A percentile compares a stretch with the other conserved stretches of the same genome.
phyloP scores from a whole-genome alignment of 2,888 invertebrate genomes.

The Apoderus coryli region DNA sequence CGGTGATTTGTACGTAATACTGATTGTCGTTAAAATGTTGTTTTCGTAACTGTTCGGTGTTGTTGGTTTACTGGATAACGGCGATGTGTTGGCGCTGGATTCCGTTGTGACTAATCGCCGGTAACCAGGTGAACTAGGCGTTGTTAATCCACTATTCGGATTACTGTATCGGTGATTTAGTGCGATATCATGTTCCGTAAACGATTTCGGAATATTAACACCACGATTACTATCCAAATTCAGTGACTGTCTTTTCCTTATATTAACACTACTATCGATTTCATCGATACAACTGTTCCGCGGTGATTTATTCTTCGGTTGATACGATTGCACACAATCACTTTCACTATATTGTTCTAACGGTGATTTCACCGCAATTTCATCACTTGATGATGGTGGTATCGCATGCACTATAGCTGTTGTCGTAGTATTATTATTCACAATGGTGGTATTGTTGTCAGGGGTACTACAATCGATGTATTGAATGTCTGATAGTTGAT shows the following conservation, averaged over 20 bases:
- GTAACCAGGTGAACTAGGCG: conserved; percentile 29
- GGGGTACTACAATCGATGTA: conserved; percentile 71
- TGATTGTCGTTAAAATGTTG: conserved; percentile 54
- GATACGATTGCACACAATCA: conserved; percentile 23
- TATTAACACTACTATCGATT: too few relatives aligned
- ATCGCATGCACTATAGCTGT: conserved; percentile 28
- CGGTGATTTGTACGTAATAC: conserved; percentile 56
- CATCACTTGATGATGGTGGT: conserved; percentile 15
- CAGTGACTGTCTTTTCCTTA: conserved; percentile 28
- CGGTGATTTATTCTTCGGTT: conserved; percentile 30
- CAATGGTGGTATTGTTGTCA: too few relatives aligned
- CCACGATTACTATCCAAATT: conserved; percentile 24
- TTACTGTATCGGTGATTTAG: conserved; percentile 21
- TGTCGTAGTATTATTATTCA: conserved; percentile 28
- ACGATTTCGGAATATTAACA: conserved; percentile 25
- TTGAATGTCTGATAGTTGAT: conserved; percentile 62
- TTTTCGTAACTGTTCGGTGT: conserved; percentile 27
- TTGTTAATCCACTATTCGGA: conserved; percentile 23
- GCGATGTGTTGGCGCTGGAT: conserved; percentile 28
- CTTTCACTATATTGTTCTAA: conserved; percentile 12
- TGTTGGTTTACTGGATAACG: conserved; percentile 16
- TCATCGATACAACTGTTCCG: too few relatives aligned
- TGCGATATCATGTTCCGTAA: conserved; percentile 28
- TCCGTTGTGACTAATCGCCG: conserved; percentile 27
- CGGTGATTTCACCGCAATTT: conserved; percentile 11